Evolutionary conservation across 2,797 vertebrate species (phyloP), one percentile per base, ranked within the genome.

Genomic region (Bucorvus abyssinicus): DNA sequence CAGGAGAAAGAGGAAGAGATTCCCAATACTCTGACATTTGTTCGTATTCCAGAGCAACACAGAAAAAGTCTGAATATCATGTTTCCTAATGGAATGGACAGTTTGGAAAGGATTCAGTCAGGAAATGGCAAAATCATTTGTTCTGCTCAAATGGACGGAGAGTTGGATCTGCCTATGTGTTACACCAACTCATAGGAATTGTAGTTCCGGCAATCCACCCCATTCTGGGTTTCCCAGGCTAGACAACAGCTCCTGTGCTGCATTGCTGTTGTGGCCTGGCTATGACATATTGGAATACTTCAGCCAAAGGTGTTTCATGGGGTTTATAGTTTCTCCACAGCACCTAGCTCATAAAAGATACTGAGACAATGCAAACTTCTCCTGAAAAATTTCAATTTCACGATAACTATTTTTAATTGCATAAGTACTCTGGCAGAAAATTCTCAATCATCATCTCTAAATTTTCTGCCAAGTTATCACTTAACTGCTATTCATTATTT

Each of bases 41-140:
- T 32, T 87, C 55, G 52, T 78, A 67, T 73, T 94, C 47, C 56
- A 82, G 71, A 84, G n/a, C 36, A 89, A 60, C 60, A 52, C 29
- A 87, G 21, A 77, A 92, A 13, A 84, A 85, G 5, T 59, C 53
- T 67, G 44, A 81, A 27, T 82, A 73, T 67, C 32, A 24, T 49
- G 7, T 89, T 95, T 92, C 78, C 74, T 77, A 63, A 16, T 64
- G 56, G 26, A 91, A 87, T 57, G 26, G 85, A 74, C 10, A 27
- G 42, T 70, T 93, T 94, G 92, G 85, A 84, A 94, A 76, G 26
- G 53, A 84, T 90, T 90, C 63, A 59, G 2, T 74, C 55, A 90
- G 80, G 77, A 94, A 86, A 93, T 40, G 36, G 73, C 77, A 84
- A 88, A 88, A 61, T 76, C 7, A 61, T 79, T 93, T 63, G 40